Evolutionary conservation across 1,140 invertebrate genomes (phyloP).

Genomic region (Atopsyche davidsoni): DNA sequence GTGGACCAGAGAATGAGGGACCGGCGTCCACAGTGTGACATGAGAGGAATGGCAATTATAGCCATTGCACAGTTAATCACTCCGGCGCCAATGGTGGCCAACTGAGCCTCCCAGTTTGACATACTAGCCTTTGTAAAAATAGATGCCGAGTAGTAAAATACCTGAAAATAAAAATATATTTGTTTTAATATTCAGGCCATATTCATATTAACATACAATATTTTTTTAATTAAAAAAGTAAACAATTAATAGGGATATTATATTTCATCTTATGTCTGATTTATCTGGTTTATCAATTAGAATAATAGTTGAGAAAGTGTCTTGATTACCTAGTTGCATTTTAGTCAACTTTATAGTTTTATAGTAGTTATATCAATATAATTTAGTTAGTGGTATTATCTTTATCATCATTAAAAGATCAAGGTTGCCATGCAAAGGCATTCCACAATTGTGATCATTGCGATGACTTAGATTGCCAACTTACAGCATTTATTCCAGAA

Average conservation of each 20-base stretch:
- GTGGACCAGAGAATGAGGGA: slow-evolving; percentile 54
- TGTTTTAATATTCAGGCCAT: no score
- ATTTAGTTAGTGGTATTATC: neutral
- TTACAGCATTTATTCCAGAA: slow-evolving; percentile 80
- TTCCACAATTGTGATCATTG: neutral
- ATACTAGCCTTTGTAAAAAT: slow-evolving; percentile 67
- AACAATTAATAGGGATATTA: no score
- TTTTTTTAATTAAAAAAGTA: no score
- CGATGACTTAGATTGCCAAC: slow-evolving; percentile 23
- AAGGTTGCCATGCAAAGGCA: neutral
- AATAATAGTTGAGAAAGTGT: no score
- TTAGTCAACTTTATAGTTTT: neutral
- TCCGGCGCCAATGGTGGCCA: slow-evolving; percentile 67
- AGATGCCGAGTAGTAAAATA: slow-evolving; percentile 73
- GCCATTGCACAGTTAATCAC: slow-evolving; percentile 66
- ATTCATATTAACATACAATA: no score
- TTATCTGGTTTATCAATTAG: no score
- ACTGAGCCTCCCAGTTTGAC: slow-evolving; percentile 48
- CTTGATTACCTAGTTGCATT: no score
- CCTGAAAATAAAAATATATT: slow-evolving; percentile 50
- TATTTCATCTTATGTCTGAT: no score
- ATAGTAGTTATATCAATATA: slow-evolving; percentile 3
- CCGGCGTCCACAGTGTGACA: slow-evolving; percentile 53
- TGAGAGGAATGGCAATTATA: slow-evolving; percentile 52
- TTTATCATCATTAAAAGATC: neutral